Base-by-base conservation (phyloP, 2,797 vertebrate genomes). In the Hafferia zeledoni region DNA sequence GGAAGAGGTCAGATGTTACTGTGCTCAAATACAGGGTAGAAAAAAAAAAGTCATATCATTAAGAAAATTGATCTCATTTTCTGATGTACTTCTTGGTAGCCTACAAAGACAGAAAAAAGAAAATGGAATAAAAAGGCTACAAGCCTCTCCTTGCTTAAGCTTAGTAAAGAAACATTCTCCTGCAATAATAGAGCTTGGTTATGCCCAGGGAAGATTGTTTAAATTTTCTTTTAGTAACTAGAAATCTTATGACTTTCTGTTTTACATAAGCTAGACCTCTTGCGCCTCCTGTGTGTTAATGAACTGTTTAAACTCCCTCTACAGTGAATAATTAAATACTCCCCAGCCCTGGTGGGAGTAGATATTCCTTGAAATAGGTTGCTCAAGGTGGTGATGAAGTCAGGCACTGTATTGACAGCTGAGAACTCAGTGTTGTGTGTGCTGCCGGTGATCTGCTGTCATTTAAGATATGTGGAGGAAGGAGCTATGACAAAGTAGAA, bases 331-430 rank as follows among this genome's bases (percentile, higher is more conserved):
- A 72, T 67, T 77, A 89, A 89, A 56, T 52, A 28, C 4, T n/a
- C 23, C 25, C 25, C 64, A 72, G 11, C 31, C 35, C 31, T 83
- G 27, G 18, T 92, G 78, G 75, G 71, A 89, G n/a, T 59, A 81
- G 43, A 20, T 70, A 61, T 44, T 61, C 25, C 60, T 90, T 90
- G 43, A 55, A 49, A 37, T 41, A 55, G 35, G 13, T 83, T 65
- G 68, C 52, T 83, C 19, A 57, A 53, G 67, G 59, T 1, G 4
- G 64, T 17, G 30, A 28, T 84, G 63, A 89, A 82, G 49, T 46
- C 65, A 88, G 49, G 57, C 49, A n/a, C 33, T 89, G 46, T 71
- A 80, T 22, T 93, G 89, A 89, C 91, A 94, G 61, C 75, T 74
- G 82, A 85, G 56, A 87, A 64, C 53, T 85, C 31, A 3, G 20